A percentile compares a stretch with the other conserved stretches of the same genome.
phyloP scores from a whole-genome alignment of 2,888 invertebrate genomes.

The Quadroppia sp. region DNA sequence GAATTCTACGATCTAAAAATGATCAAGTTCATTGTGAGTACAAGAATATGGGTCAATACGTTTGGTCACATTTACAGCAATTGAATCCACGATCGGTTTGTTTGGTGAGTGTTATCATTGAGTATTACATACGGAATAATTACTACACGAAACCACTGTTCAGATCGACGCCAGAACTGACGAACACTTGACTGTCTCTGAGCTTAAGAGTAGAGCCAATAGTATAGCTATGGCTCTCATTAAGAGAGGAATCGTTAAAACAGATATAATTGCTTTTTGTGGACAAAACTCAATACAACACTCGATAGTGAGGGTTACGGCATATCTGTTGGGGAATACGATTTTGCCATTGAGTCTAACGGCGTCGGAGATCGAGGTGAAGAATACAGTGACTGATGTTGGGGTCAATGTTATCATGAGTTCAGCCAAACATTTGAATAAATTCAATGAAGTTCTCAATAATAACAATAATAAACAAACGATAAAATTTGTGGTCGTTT shows the following conservation, averaged over 20 bases:
- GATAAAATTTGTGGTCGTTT: background rate
- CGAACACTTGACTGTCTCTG: background rate
- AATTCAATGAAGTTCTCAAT: background rate
- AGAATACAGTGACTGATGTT: background rate
- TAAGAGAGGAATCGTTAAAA: slow-evolving; percentile 12
- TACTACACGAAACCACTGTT: too few relatives aligned
- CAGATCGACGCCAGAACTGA: slow-evolving; percentile 15
- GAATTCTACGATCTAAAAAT: too few relatives aligned
- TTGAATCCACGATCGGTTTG: too few relatives aligned
- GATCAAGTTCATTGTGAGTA: too few relatives aligned
- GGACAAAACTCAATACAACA: slow-evolving; percentile 29
- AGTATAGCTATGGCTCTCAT: background rate
- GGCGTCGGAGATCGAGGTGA: background rate
- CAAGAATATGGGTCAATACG: too few relatives aligned
- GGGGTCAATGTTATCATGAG: background rate
- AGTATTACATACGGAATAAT: too few relatives aligned
- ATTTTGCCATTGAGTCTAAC: slow-evolving; percentile 14
- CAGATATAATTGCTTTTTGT: slow-evolving; percentile 21
- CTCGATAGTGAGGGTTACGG: background rate
- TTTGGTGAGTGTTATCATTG: too few relatives aligned
- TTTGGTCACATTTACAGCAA: too few relatives aligned
- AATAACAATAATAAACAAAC: background rate
- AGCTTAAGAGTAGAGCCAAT: too few relatives aligned
- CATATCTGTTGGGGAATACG: slow-evolving; percentile 13
- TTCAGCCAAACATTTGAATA: background rate